Conservation (phyloP, 2,113 vertebrate genomes). For the Chaetura pelagica region DNA sequence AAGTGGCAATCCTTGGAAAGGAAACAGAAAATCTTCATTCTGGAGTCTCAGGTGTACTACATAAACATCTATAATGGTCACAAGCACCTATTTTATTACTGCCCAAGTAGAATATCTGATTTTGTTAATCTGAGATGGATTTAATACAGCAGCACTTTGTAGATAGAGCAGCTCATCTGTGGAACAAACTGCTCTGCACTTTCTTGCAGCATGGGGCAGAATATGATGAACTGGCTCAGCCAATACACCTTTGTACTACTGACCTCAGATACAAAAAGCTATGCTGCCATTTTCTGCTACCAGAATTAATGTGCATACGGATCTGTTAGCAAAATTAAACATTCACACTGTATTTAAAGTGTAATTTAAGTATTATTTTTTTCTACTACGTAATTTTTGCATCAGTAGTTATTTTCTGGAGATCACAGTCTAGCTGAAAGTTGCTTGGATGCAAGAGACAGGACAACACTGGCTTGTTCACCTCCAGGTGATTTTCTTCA, state of each 20-base stretch:
- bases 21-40: neutral
- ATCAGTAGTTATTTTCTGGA: neutral
- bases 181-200: neutral
- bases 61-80: neutral
- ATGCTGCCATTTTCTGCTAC: neutral
- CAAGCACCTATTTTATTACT: neutral
- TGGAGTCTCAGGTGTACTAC: neutral
- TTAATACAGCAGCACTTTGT: neutral
- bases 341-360: neutral
- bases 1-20: neutral
- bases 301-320: neutral
- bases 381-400: neutral
- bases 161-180: neutral
- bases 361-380: neutral
- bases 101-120: neutral
- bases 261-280: neutral
- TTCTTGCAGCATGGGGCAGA: neutral
- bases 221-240: neutral
- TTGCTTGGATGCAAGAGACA: neutral
- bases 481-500: conserved; percentile 6
- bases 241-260: neutral
- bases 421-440: neutral
- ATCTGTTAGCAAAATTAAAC: neutral
- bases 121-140: neutral
- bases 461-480: neutral